These are phyloP conservation scores for Schlechtendalia chinensis DNA, from an alignment of 1,140 invertebrate genomes.

Conservation along the genomic window DNA sequence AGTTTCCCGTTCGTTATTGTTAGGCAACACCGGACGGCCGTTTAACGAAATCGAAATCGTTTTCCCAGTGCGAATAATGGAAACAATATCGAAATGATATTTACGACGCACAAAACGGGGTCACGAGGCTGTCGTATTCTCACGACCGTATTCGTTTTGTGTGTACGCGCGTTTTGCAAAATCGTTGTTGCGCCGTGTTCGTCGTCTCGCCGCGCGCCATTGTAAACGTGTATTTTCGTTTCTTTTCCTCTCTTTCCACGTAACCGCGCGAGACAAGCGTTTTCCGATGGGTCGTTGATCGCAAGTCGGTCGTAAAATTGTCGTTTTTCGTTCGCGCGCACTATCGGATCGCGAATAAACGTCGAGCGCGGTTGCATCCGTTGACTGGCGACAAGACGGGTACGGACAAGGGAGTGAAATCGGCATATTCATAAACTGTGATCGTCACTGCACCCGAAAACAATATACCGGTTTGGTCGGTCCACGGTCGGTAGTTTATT, in stretches of 20 bases:
- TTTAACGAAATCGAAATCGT: constrained; percentile 34
- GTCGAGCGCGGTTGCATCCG: background rate
- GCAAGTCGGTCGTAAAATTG: constrained; percentile 16
- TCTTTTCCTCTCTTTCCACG: background rate
- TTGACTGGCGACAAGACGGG: too few species aligned
- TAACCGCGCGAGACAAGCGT: constrained; percentile 17
- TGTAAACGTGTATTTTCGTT: background rate
- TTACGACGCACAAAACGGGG: constrained; percentile 16
- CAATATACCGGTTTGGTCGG: too few species aligned
- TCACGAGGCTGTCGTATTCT: constrained; percentile 30
- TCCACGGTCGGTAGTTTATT: too few species aligned
- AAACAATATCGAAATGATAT: background rate
- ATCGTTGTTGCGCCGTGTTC: background rate
- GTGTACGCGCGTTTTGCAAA: background rate
- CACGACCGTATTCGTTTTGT: background rate
- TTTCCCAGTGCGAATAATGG: background rate
- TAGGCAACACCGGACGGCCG: constrained; percentile 10
- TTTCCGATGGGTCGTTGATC: constrained; percentile 13
- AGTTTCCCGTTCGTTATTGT: background rate
- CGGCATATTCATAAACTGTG: too few species aligned
- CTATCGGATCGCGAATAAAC: background rate
- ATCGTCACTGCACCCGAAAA: too few species aligned
- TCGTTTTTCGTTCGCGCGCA: background rate
- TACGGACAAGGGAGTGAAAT: too few species aligned
- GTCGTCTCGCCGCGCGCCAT: background rate